Evolutionary conservation across 2,797 vertebrate genomes (phyloP).

Genomic region (Uromys caudimaculatus): DNA sequence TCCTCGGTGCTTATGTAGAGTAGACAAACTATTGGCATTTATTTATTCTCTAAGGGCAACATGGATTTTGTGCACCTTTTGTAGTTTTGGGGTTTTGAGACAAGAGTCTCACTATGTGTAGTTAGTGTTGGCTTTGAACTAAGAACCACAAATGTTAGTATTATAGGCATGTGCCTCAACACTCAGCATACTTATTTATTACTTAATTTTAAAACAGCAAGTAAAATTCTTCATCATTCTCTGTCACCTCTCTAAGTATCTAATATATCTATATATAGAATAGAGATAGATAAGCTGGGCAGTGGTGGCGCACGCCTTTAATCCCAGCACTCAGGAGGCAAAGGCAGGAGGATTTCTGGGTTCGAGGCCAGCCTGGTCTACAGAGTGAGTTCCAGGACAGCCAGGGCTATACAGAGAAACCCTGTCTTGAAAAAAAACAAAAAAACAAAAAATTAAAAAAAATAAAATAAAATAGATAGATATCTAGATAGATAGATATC

Average conservation of each 20-base stretch:
- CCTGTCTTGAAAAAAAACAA: too few species aligned
- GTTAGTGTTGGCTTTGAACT: background rate
- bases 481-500: background rate
- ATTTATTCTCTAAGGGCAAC: slow-evolving; percentile 15
- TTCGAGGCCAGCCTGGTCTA: too few species aligned
- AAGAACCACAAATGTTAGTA: background rate
- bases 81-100: background rate
- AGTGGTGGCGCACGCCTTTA: too few species aligned
- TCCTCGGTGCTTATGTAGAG: slow-evolving; percentile 1
- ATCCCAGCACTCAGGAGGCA: too few species aligned
- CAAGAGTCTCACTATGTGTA: background rate
- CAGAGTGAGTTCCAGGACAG: too few species aligned
- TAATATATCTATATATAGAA: background rate
- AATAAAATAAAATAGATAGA: too few species aligned
- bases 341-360: too few species aligned
- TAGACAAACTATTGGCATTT: slow-evolving; percentile 28
- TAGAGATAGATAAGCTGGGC: too few species aligned
- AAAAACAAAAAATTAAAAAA: too few species aligned
- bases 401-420: too few species aligned
- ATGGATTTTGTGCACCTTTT: background rate
- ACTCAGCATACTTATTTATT: background rate
- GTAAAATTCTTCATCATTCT: background rate
- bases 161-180: background rate
- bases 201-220: background rate
- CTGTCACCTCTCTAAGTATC: background rate